Base-by-base conservation (phyloP, 2,888 invertebrate species). In the Lucinisca nassula region DNA sequence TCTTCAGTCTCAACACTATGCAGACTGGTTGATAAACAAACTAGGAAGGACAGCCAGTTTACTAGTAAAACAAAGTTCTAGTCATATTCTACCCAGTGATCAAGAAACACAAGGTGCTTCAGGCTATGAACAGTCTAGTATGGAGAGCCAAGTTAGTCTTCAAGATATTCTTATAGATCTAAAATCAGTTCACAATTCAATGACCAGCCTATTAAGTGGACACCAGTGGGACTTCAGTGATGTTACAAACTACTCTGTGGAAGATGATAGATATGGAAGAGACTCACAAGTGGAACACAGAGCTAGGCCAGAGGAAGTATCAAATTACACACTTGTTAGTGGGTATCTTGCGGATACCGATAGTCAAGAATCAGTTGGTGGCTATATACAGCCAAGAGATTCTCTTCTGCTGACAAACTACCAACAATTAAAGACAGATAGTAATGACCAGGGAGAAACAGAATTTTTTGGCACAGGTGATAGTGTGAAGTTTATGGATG, bases 281-380 rank as follows among this genome's bases (percentile, higher is more conserved):
- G 67, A 35, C 6, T 30, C 4, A 21, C 67, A 67, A 67, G 8
- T 35, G 14, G 40, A 75, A 2, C 45, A 4, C 8, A 38, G 21
- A 24, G 2, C 38, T 10, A 58, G n/a, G 24, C n/a, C 0, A 0
- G 32, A 37, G n/a, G 38, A 58, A 14, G 21, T 24, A 40, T 73
- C 78, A 12, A 37, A 30, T 17, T 78, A 78, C 30, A 58, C 79
- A n/a, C 27, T 78, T 24, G 78, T 3, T 8, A 84, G 61, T 84
- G 84, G 74, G 10, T 79, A 73, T 32, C 30, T 84, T 27, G 78
- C 55, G 27, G 84, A 74, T 27, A 74, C 38, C 49, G 61, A 79
- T 58, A 40, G 45, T 17, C 17, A 40, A 14, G 74, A 74, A 6
- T 74, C 74, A 12, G 17, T 40, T 32, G 12, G 3, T 10, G 14